These are phyloP conservation scores for Pelagia noctiluca DNA, from an alignment of 30 jellyfish, hydroid and myxozoan genomes.

Conservation along the genomic window DNA sequence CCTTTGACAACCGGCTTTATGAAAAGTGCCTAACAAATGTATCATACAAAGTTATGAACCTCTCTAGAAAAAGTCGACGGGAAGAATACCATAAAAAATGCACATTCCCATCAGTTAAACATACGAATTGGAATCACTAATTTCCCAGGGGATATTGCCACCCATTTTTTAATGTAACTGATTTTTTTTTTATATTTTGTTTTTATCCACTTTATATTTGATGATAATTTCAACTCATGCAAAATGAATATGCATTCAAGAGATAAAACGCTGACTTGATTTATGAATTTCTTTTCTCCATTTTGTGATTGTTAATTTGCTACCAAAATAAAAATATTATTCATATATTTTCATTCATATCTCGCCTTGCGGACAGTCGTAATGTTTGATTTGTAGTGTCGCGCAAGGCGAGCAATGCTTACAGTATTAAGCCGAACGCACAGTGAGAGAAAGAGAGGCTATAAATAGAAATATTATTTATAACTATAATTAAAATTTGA, in stretches of 20 bases:
- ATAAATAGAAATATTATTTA: too few relatives aligned
- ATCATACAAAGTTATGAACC: neutral
- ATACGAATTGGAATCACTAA: constrained; percentile 14
- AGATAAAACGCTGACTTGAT: too few relatives aligned
- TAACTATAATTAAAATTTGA: too few relatives aligned
- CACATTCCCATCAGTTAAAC: constrained; percentile 13
- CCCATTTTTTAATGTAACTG: constrained; percentile 4
- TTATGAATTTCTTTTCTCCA: neutral
- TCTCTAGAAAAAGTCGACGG: neutral
- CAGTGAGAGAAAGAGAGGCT: too few relatives aligned
- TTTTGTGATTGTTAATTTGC: neutral
- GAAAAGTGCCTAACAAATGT: neutral
- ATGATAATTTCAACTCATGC: too few relatives aligned
- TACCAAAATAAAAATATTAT: constrained; percentile 14
- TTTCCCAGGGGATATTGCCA: constrained; percentile 16
- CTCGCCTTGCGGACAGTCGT: too few relatives aligned
- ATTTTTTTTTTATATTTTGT: too few relatives aligned
- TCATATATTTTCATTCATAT: constrained; percentile 16
- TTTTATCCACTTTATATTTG: too few relatives aligned
- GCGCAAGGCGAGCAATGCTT: too few relatives aligned
- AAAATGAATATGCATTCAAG: too few relatives aligned
- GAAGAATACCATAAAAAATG: constrained; percentile 15
- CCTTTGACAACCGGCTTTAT: neutral
- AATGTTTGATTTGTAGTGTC: too few relatives aligned
- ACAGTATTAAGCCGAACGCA: too few relatives aligned